These are phyloP conservation scores for Nematopogon swammerdamellus DNA, from an alignment of 2,888 invertebrate species.

Conservation along the genomic window DNA sequence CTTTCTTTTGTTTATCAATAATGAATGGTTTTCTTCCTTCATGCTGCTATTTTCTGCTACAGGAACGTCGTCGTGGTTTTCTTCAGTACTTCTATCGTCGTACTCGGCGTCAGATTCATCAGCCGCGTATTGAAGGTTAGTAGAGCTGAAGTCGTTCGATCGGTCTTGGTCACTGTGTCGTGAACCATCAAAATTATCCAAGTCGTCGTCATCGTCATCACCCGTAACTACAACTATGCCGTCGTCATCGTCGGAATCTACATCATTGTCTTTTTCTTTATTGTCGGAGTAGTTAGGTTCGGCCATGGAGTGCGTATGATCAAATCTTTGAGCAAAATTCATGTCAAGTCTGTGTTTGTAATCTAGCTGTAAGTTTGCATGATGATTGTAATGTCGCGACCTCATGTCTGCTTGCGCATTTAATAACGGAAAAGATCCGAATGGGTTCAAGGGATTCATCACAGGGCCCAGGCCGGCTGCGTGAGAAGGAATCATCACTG, in stretches of 20 bases:
- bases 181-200: constrained; percentile 46
- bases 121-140: constrained; percentile 16
- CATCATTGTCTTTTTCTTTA: constrained; percentile 61
- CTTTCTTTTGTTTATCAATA: constrained; percentile 72
- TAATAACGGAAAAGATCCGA: constrained; percentile 74
- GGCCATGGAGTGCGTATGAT: constrained; percentile 34
- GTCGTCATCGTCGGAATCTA: constrained; percentile 68
- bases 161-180: constrained; percentile 30
- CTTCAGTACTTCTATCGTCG: constrained; percentile 42
- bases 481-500: constrained; percentile 73
- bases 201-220: constrained; percentile 71
- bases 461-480: constrained; percentile 61
- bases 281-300: constrained; percentile 36
- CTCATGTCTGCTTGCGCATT: constrained; percentile 67
- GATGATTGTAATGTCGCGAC: constrained; percentile 46
- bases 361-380: constrained; percentile 43
- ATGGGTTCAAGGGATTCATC: constrained; percentile 70
- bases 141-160: constrained; percentile 34
- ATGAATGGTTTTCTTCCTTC: constrained; percentile 47
- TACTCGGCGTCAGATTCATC: constrained; percentile 45
- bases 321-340: constrained; percentile 28
- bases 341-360: constrained; percentile 47
- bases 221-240: constrained; percentile 79
- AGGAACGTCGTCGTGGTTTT: constrained; percentile 28
- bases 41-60: constrained; percentile 18